A percentile compares a stretch with the other conserved stretches of the same genome.
phyloP scores from a whole-genome alignment of 2,888 invertebrate genomes.

The Philonicus albiceps region DNA sequence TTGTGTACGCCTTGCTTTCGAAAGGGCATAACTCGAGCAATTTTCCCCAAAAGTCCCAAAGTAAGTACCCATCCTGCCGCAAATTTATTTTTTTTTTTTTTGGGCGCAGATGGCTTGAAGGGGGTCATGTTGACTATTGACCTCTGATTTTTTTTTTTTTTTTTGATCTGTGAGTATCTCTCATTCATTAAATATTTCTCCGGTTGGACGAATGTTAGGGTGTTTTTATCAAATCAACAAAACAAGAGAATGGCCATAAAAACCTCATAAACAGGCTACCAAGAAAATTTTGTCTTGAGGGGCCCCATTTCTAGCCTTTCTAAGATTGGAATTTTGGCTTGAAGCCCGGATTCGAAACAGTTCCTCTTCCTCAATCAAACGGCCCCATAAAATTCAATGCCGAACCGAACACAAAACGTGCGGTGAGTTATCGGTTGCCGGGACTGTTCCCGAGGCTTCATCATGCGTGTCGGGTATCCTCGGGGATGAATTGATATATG shows the following conservation, averaged over 20 bases:
- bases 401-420: neutral
- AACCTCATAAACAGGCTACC: constrained; percentile 12
- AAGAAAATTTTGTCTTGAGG: neutral
- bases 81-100: too few relatives aligned
- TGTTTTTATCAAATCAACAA: constrained; percentile 4
- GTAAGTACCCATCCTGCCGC: neutral
- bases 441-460: neutral
- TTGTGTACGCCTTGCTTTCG: neutral
- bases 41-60: neutral
- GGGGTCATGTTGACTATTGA: neutral
- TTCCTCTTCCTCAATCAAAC: constrained; percentile 11
- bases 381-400: constrained; percentile 36
- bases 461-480: neutral
- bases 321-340: neutral
- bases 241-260: constrained; percentile 15
- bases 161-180: neutral
- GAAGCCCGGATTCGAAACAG: neutral
- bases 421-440: neutral
- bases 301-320: neutral
- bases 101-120: neutral
- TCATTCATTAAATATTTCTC: neutral
- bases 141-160: too few relatives aligned
- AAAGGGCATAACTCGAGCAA: neutral
- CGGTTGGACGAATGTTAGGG: neutral
- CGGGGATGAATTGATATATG: neutral